Evolutionary conservation across 2,113 vertebrate species (phyloP).

Genomic region (Cephalopterus ornatus): DNA sequence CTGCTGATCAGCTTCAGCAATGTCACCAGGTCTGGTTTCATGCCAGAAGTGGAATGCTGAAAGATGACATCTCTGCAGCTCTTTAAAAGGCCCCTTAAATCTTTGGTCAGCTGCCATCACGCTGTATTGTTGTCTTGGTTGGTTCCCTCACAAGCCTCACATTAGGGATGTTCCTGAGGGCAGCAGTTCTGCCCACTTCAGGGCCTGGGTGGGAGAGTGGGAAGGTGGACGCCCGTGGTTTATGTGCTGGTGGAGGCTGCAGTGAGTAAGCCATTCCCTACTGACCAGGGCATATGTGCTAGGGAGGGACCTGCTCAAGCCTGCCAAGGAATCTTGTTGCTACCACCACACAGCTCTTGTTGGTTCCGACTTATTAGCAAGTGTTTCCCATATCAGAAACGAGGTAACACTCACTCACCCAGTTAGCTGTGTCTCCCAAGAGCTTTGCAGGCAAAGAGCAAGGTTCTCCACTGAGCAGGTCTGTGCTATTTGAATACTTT

Average conservation of each 20-base stretch:
- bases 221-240: neutral
- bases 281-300: neutral
- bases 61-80: neutral
- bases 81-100: neutral
- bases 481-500: conserved; percentile 42
- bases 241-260: neutral
- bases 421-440: conserved; percentile 8
- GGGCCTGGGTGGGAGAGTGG: rapidly evolving
- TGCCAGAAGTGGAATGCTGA: rapidly evolving
- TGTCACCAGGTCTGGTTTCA: neutral
- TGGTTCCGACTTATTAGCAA: neutral
- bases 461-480: neutral
- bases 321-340: neutral
- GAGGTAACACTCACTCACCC: conserved; percentile 27
- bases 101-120: neutral
- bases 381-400: conserved; percentile 15
- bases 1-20: neutral
- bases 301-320: neutral
- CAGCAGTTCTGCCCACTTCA: neutral
- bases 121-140: neutral
- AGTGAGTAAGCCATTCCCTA: neutral
- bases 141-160: neutral
- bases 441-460: neutral
- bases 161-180: neutral
- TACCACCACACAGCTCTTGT: neutral